A percentile compares a stretch with the other conserved stretches of the same genome.
These are phyloP conservation scores for Berghia stephanieae DNA, from an alignment of 1,140 invertebrate species.

Conservation along the genomic window DNA sequence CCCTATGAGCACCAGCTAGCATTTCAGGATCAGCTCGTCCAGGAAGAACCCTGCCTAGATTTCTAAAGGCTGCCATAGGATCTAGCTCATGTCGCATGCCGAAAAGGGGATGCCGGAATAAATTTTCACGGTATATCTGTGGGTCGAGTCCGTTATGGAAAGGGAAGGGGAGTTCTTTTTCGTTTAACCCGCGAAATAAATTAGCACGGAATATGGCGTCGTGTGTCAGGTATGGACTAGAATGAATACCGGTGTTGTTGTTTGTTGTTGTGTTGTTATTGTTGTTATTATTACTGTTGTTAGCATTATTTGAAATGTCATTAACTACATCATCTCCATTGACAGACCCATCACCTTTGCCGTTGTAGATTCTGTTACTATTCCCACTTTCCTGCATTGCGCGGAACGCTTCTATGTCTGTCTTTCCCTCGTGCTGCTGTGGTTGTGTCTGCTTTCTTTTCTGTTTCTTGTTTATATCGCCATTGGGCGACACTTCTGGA, in stretches of 20 bases:
- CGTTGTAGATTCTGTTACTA: constrained; percentile 31
- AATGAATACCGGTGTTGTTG: constrained; percentile 11
- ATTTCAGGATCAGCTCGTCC: neutral
- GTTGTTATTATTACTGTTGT: neutral
- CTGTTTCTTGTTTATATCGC: constrained; percentile 77
- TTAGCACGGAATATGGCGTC: constrained; percentile 9
- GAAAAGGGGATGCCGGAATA: constrained; percentile 18
- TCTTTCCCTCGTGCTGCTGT: constrained; percentile 81
- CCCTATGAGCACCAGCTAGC: neutral
- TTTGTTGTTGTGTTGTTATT: neutral
- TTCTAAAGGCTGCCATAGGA: constrained; percentile 17
- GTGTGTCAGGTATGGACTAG: no score
- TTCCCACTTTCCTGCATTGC: no score
- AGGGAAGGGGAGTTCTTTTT: constrained; percentile 13
- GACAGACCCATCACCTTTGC: neutral
- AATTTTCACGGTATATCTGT: constrained; percentile 23
- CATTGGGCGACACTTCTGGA: constrained; percentile 12
- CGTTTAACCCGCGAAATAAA: neutral
- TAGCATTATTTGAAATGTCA: constrained; percentile 44
- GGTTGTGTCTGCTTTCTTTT: constrained; percentile 97
- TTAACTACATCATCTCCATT: neutral
- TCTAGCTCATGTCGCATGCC: constrained; percentile 21
- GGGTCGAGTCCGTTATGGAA: constrained; percentile 26
- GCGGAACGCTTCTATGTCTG: no score
- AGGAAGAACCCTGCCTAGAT: neutral